Evolutionary conservation across 2,888 invertebrate species (phyloP).

Genomic region (Meloe dianella): DNA sequence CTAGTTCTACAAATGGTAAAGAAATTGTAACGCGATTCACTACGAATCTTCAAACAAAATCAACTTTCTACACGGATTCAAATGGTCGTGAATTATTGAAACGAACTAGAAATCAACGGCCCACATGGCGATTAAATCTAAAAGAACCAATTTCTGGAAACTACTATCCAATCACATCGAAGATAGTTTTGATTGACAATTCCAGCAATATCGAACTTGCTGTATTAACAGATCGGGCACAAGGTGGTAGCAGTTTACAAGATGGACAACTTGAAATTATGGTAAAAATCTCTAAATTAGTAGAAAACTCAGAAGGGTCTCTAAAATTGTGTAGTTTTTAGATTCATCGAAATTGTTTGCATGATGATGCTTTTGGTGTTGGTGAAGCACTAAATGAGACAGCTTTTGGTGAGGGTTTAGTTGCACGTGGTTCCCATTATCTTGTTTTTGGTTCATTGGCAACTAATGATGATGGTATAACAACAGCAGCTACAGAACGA

Average conservation of each 20-base stretch:
- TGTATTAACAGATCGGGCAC: constrained; percentile 65
- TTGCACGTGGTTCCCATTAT: constrained; percentile 65
- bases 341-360: constrained; percentile 81
- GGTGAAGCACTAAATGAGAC: constrained; percentile 87
- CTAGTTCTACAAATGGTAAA: constrained; percentile 60
- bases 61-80: constrained; percentile 86
- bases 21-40: constrained; percentile 73
- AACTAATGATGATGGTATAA: constrained; percentile 10
- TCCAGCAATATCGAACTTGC: constrained; percentile 61
- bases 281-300: background rate
- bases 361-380: constrained; percentile 91
- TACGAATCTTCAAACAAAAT: constrained; percentile 64
- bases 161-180: constrained; percentile 77
- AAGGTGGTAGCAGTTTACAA: constrained; percentile 66
- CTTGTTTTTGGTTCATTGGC: constrained; percentile 39
- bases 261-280: constrained; percentile 50
- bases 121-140: constrained; percentile 71
- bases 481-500: constrained; percentile 56
- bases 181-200: constrained; percentile 63
- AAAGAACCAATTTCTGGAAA: constrained; percentile 70
- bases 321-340: constrained; percentile 45
- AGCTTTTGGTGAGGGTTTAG: constrained; percentile 69
- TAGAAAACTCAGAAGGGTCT: too few relatives aligned
- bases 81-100: constrained; percentile 87
- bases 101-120: constrained; percentile 70